Percentiles rank a stretch among this genome's conserved stretches.
These are phyloP conservation scores for Hymenopus coronatus DNA, from an alignment of 2,888 invertebrate genomes.

Conservation along the genomic window DNA sequence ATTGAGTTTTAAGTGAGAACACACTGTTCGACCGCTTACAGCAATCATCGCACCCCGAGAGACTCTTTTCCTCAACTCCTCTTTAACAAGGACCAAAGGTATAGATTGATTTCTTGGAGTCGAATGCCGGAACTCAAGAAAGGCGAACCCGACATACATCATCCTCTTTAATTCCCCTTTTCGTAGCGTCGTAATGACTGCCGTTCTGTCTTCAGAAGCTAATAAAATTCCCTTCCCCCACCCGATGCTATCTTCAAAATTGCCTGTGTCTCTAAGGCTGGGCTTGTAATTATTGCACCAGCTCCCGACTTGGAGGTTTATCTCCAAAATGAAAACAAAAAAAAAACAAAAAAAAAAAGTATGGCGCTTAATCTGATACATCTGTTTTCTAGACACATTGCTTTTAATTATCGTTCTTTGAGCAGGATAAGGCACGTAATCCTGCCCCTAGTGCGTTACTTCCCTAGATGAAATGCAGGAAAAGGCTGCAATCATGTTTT, in stretches of 20 bases:
- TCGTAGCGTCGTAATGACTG: not conserved
- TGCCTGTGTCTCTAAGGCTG: not conserved
- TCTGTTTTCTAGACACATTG: not conserved
- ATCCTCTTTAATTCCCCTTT: not conserved
- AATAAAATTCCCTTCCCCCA: not conserved
- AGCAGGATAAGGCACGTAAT: not conserved
- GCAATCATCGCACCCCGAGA: too few relatives aligned
- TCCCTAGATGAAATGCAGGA: not conserved
- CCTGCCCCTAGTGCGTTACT: not conserved
- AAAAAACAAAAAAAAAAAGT: not conserved
- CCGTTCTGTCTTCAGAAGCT: not conserved
- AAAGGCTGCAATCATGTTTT: not conserved
- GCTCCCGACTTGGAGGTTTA: not conserved
- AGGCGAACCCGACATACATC: not conserved
- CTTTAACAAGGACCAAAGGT: too few relatives aligned
- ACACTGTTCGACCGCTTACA: too few relatives aligned
- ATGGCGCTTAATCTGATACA: not conserved
- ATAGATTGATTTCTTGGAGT: not conserved
- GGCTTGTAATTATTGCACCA: not conserved
- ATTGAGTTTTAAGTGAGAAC: too few relatives aligned
- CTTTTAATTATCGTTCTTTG: not conserved
- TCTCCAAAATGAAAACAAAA: not conserved
- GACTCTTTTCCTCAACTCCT: too few relatives aligned
- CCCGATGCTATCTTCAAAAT: not conserved
- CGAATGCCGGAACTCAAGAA: not conserved